These are phyloP conservation scores for Osmoderma eremita DNA, from an alignment of 2,888 invertebrate species.

Conservation along the genomic window DNA sequence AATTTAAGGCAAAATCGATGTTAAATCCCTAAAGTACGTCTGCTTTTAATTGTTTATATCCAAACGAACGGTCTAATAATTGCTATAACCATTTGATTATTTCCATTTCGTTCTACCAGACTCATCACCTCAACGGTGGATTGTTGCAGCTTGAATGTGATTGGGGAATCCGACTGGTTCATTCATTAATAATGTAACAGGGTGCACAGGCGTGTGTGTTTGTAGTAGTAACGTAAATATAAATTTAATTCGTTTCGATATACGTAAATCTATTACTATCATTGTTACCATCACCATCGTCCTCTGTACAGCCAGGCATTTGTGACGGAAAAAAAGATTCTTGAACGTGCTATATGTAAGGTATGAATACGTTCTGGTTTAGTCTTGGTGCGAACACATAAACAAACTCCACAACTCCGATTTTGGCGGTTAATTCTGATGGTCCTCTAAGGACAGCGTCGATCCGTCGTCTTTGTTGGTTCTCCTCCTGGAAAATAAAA, in stretches of 20 bases:
- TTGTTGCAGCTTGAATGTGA: too few relatives aligned
- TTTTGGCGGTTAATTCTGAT: conserved; percentile 23
- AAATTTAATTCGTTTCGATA: background rate
- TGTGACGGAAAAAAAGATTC: background rate
- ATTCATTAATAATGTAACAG: conserved; percentile 2
- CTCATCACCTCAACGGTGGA: too few relatives aligned
- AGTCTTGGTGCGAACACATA: conserved; percentile 20
- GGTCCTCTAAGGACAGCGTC: background rate
- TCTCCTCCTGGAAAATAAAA: conserved; percentile 8
- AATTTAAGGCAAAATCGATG: too few relatives aligned
- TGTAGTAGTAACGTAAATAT: background rate
- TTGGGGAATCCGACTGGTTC: background rate
- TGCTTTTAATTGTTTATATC: too few relatives aligned
- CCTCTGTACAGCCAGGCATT: too few relatives aligned
- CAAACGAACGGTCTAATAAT: too few relatives aligned
- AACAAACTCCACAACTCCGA: conserved; percentile 21
- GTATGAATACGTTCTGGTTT: conserved; percentile 27
- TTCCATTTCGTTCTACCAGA: too few relatives aligned
- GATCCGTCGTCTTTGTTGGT: background rate
- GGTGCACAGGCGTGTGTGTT: background rate
- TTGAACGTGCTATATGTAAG: conserved; percentile 18
- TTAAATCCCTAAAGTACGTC: too few relatives aligned
- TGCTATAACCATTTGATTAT: too few relatives aligned
- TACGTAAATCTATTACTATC: background rate
- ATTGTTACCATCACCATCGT: background rate